Evolutionary conservation across 1,140 invertebrate species (phyloP).

Genomic region (Steinernema feltiae): DNA sequence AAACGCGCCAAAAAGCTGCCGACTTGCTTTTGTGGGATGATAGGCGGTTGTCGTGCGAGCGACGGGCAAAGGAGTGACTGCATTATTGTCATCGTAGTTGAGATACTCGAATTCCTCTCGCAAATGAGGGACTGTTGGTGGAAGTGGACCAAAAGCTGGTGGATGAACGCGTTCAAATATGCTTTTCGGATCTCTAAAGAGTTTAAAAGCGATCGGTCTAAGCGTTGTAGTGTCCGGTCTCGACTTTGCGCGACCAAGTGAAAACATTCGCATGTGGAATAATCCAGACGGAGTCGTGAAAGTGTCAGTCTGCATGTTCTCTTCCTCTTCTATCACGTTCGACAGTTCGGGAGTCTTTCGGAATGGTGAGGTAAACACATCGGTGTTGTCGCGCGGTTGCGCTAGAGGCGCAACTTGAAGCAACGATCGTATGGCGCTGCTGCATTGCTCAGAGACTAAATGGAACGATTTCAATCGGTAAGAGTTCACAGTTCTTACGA

Average conservation of each 20-base stretch:
- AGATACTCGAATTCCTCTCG: neutral
- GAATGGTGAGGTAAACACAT: no score
- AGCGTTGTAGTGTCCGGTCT: neutral
- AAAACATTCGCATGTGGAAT: neutral
- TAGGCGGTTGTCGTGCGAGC: neutral
- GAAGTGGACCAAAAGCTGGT: neutral
- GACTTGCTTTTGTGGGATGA: neutral
- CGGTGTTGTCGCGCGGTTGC: no score
- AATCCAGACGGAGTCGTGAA: neutral
- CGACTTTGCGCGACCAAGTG: neutral
- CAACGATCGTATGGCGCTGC: neutral
- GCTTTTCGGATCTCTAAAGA: neutral
- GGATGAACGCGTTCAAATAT: neutral
- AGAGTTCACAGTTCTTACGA: neutral
- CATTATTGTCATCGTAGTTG: neutral
- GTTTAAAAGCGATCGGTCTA: neutral
- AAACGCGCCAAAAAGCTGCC: no score
- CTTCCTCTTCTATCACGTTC: neutral
- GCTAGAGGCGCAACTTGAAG: neutral
- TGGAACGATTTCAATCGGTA: no score
- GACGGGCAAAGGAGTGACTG: no score
- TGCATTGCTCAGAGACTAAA: neutral
- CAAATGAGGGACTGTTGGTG: neutral
- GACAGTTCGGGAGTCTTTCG: neutral
- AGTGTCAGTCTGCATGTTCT: neutral